Conservation (phyloP, 2,888 invertebrate species). For the Therioaphis trifolii region DNA sequence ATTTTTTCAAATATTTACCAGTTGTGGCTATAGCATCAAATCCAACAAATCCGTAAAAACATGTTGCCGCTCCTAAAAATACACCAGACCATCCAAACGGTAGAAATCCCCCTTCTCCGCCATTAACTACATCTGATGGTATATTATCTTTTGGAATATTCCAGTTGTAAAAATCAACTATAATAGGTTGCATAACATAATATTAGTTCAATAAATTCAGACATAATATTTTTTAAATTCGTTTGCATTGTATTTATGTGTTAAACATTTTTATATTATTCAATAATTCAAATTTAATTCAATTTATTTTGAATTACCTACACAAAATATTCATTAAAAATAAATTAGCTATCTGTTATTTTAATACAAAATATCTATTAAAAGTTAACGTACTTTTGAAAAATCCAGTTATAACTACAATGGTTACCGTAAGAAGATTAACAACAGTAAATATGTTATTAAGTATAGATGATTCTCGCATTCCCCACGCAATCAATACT, state of each 20-base stretch:
- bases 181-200: conserved; percentile 63
- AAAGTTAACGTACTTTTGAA: conserved; percentile 72
- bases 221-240: no score
- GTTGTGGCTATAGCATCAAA: conserved; percentile 94
- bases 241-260: no score
- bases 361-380: no score
- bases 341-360: neutral
- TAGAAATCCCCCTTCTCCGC: conserved; percentile 89
- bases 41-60: conserved; percentile 85
- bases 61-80: conserved; percentile 88
- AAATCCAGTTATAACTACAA: conserved; percentile 85
- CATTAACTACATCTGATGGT: conserved; percentile 69
- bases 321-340: neutral
- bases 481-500: conserved; percentile 78
- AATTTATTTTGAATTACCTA: no score
- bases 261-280: no score
- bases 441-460: conserved; percentile 92
- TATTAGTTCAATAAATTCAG: neutral
- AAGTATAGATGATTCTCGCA: conserved; percentile 83
- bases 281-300: no score
- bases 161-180: conserved; percentile 86
- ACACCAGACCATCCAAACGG: conserved; percentile 90
- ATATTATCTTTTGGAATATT: conserved; percentile 74
- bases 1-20: conserved; percentile 69
- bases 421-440: conserved; percentile 83